Evolutionary conservation across 2,113 vertebrate genomes (phyloP).

Genomic region (Prionailurus viverrinus): DNA sequence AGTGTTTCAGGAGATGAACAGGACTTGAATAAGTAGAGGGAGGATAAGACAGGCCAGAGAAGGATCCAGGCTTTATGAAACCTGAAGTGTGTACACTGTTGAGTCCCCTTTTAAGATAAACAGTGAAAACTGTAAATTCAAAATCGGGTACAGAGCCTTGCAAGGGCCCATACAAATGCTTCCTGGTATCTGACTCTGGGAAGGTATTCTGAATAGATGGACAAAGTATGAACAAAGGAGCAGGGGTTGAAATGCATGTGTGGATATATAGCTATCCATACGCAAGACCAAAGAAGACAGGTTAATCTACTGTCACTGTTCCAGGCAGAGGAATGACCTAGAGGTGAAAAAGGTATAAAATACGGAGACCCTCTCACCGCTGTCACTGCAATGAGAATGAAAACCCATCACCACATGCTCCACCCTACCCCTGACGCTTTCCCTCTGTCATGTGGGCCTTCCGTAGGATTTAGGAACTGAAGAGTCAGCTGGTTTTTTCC

Average conservation of each 20-base stretch:
- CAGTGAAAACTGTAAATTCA: constrained; percentile 11
- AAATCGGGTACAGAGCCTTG: neutral
- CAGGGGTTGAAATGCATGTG: fast-evolving
- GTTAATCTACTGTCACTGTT: neutral
- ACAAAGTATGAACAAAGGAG: too few relatives aligned
- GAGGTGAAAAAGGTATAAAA: neutral
- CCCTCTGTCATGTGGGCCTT: neutral
- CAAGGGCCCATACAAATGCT: neutral
- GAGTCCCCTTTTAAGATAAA: neutral
- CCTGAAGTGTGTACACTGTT: neutral
- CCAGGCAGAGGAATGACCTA: neutral
- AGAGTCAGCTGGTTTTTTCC: neutral
- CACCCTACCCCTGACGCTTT: neutral
- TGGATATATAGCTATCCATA: neutral
- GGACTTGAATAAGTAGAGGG: neutral
- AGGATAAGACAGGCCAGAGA: neutral
- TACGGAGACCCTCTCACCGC: neutral
- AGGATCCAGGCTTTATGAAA: neutral
- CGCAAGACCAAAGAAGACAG: neutral
- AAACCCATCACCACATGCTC: neutral
- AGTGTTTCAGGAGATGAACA: neutral
- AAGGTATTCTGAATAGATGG: neutral
- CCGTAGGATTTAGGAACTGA: neutral
- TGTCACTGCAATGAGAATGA: neutral
- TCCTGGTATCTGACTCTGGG: neutral